Percentiles rank a stretch among this genome's conserved stretches.
These are phyloP conservation scores for Syrphus vitripennis DNA, from an alignment of 2,888 invertebrate species.

Conservation along the genomic window DNA sequence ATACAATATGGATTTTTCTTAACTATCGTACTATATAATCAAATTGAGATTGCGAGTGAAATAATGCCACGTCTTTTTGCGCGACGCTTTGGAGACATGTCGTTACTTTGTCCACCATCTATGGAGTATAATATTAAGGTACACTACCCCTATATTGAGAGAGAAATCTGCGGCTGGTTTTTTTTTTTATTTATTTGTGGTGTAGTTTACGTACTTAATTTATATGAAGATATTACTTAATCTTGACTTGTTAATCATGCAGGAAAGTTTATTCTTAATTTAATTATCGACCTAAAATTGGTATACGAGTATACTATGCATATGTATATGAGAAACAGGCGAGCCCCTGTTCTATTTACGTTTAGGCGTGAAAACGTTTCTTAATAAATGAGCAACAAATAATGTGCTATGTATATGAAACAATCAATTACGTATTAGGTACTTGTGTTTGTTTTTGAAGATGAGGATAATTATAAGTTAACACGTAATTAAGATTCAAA, in stretches of 20 bases:
- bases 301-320: too few relatives aligned
- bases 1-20: conserved; percentile 9
- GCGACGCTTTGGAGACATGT: background rate
- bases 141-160: too few relatives aligned
- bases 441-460: background rate
- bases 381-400: background rate
- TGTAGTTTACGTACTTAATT: conserved; percentile 15
- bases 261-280: conserved; percentile 8
- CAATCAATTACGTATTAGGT: background rate
- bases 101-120: conserved; percentile 16
- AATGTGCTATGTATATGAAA: background rate
- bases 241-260: conserved; percentile 7
- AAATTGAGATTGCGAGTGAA: conserved; percentile 13
- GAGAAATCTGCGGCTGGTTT: conserved; percentile 35
- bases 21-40: background rate
- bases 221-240: conserved; percentile 4
- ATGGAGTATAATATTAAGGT: background rate
- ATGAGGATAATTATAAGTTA: background rate
- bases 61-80: background rate
- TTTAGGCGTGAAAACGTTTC: conserved; percentile 1
- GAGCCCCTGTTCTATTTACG: conserved; percentile 2
- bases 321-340: too few relatives aligned
- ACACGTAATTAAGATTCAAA: background rate
- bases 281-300: background rate
- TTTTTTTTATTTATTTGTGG: conserved; percentile 7